Evolutionary conservation across 1,140 invertebrate genomes (phyloP).

Genomic region (Aphaenogaster ashmeadi): DNA sequence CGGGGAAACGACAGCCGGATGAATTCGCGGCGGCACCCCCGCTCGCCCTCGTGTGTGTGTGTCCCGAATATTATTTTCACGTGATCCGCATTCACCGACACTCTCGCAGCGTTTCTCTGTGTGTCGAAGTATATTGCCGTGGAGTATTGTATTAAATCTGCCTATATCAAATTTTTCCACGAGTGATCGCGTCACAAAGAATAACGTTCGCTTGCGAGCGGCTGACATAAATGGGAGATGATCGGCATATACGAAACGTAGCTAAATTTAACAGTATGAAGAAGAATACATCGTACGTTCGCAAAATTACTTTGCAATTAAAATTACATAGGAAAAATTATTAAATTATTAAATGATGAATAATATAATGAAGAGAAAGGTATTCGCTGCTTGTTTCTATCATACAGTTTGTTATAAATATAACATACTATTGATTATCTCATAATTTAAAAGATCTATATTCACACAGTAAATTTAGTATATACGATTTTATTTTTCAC

Average conservation of each 20-base stretch:
- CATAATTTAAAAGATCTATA: neutral
- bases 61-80: slow-evolving; percentile 58
- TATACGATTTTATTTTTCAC: neutral
- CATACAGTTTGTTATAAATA: neutral
- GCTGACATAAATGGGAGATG: slow-evolving; percentile 11
- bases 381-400: neutral
- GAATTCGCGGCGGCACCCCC: slow-evolving; percentile 20
- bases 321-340: neutral
- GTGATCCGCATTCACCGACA: slow-evolving; percentile 26
- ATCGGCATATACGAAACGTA: slow-evolving; percentile 6
- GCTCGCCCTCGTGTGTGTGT: neutral
- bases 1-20: slow-evolving; percentile 40
- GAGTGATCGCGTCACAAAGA: slow-evolving; percentile 26
- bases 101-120: neutral
- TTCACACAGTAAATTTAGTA: neutral
- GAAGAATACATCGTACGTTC: neutral
- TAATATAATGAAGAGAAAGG: neutral
- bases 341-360: neutral
- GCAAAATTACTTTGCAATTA: neutral
- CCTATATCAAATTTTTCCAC: slow-evolving; percentile 31
- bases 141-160: slow-evolving; percentile 44
- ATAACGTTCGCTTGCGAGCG: slow-evolving; percentile 3
- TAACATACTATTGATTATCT: too few relatives aligned
- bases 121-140: slow-evolving; percentile 6
- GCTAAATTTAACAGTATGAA: neutral